Evolutionary conservation across 2,888 invertebrate genomes (phyloP), one percentile per base, ranked within the genome.

Genomic region (Scaptomyza tumidula): DNA sequence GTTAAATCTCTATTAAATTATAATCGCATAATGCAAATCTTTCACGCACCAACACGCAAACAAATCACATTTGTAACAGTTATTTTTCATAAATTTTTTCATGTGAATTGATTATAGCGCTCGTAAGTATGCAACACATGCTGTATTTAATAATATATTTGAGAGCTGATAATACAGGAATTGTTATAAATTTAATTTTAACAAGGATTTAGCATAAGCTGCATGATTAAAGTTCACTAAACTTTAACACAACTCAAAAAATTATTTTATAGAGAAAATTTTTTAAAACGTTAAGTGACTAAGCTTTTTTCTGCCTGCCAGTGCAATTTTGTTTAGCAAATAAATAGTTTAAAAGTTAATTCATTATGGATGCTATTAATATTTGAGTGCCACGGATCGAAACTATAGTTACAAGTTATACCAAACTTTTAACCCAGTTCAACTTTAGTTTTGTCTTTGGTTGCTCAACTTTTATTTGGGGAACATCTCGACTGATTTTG

Each of bases 1-100:
- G 70, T 55, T 69, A 46, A 64, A 76, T 65, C 54, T 77, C 54
- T 62, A 85, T 85, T 80, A 76, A 83, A 80, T 75, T 78, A 77
- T 70, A 58, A 78, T 69, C 65, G 44, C 56, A 74, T 62, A 73
- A 75, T 83, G 61, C 57, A 59, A 65, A 84, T 78, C 59, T 70
- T 68, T 39, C 35, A 63, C 44, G 56, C 54, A 57, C 48, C 64
- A 52, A 73, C 60, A 64, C 77, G 54, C 27, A 14, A 41, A 13
- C 6, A 37, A 45, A 45, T 48, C 7, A 27, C 9, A 33, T 66
- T 27, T 35, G n/a, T 13, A 54, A 49, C 14, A 16, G 31, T 9
- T 33, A 33, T 41, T 60, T 44, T 39, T 13, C n/a, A 10, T 16
- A 29, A 16, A 31, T 55, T 9, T 46, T 29, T 13, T 11, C n/a